Evolutionary conservation across 2,888 invertebrate species (phyloP).

Genomic region (Stenoptilia bipunctidactyla): DNA sequence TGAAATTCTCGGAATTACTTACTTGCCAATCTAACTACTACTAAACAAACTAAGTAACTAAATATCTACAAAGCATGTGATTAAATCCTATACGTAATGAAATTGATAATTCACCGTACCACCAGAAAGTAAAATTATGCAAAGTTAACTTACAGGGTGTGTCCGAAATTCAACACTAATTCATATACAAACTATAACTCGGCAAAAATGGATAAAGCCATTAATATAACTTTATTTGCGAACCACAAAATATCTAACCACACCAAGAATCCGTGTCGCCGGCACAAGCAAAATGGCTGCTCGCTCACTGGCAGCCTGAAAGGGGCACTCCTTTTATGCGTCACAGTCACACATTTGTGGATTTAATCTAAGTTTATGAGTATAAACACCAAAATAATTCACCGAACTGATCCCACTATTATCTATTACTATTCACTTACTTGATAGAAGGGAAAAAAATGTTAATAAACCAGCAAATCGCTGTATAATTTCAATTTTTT

Average conservation of each 20-base stretch:
- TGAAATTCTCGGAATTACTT: too few relatives aligned
- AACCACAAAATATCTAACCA: conserved; percentile 28
- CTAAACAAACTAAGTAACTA: too few relatives aligned
- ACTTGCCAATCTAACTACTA: too few relatives aligned
- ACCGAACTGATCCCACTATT: conserved; percentile 42
- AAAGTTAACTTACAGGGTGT: too few relatives aligned
- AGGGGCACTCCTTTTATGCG: conserved; percentile 75
- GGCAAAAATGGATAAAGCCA: not conserved
- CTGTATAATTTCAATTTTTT: conserved; percentile 67
- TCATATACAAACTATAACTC: too few relatives aligned
- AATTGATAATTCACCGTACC: too few relatives aligned
- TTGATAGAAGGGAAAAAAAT: conserved; percentile 68
- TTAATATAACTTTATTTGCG: conserved; percentile 4
- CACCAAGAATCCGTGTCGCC: conserved; percentile 67
- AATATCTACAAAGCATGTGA: too few relatives aligned
- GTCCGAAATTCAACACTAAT: too few relatives aligned
- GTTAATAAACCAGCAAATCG: conserved; percentile 69
- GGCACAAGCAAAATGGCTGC: conserved; percentile 71
- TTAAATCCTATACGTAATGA: too few relatives aligned
- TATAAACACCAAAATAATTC: conserved; percentile 31
- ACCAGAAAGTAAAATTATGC: too few relatives aligned
- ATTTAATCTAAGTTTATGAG: conserved; percentile 22
- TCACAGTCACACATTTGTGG: conserved; percentile 62
- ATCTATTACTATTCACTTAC: conserved; percentile 56
- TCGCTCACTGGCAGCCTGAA: conserved; percentile 21